Base-by-base conservation (phyloP, 2,888 invertebrate species). In the Tyria jacobaeae region DNA sequence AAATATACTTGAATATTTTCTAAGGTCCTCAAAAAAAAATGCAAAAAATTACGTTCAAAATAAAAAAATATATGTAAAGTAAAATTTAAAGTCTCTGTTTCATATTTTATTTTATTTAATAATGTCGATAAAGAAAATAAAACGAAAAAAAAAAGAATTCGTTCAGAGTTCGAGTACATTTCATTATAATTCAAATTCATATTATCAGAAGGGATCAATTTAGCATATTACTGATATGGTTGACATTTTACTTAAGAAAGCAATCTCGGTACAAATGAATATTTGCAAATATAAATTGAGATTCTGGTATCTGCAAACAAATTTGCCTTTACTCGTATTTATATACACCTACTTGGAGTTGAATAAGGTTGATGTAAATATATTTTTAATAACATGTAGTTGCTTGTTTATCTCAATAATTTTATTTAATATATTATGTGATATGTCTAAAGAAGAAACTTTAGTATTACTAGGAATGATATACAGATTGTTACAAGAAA, bases 171-270 rank as follows among this genome's bases (percentile, higher is more conserved):
- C 35, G 21, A 35, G 51, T 15, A 51, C n/a, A 25, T 53, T 6
- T 37, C 25, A 12, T 37, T 25, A 53, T n/a, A 3, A 21, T 2
- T 31, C 27, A 2, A 31, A 31, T 31, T 31, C 27, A 31, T 4
- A 31, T 37, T 25, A 53, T n/a, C 9, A 21, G 12, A 25, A 24
- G n/a, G 37, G 37, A 25, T 37, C 37, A 39, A 39, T 53, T 53
- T 44, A 39, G 25, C n/a, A 17, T 41, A 44, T 55, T 31, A 44
- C 41, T 31, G 55, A 39, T 57, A 39, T 27, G 31, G 54, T 44
- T 55, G 55, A 55, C 31, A 44, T 55, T 44, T 55, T 41, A 55
- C 27, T 41, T 25, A 25, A 54, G 37, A 54, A 54, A 41, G 44
- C 41, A 55, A 55, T 44, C 55, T 44, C 55, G 15, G 10, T 21